These are phyloP conservation scores for Thereva unica DNA, from an alignment of 2,888 invertebrate genomes.

Conservation along the genomic window DNA sequence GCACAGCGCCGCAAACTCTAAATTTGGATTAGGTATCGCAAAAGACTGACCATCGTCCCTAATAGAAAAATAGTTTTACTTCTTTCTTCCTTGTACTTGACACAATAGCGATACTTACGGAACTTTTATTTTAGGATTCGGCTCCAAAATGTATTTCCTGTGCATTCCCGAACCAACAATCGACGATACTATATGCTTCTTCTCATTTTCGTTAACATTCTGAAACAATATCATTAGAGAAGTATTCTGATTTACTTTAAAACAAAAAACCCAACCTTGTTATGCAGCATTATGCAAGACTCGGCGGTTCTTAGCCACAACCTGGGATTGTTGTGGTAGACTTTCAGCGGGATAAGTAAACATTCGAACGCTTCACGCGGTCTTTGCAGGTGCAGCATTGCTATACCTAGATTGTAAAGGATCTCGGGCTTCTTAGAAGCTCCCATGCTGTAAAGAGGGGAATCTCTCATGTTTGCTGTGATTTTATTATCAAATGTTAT, in stretches of 20 bases:
- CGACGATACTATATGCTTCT: conserved; percentile 45
- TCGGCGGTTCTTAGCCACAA: conserved; percentile 93
- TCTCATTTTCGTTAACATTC: conserved; percentile 44
- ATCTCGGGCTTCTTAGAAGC: conserved; percentile 55
- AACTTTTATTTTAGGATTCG: conserved; percentile 45
- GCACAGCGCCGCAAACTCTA: conserved; percentile 89
- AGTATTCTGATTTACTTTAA: background rate
- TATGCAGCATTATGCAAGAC: conserved; percentile 77
- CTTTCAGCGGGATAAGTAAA: conserved; percentile 81
- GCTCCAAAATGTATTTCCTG: conserved; percentile 46
- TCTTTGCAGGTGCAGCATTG: conserved; percentile 79
- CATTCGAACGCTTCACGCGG: conserved; percentile 88
- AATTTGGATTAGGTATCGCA: conserved; percentile 82
- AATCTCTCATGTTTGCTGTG: conserved; percentile 48
- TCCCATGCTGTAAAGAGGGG: conserved; percentile 52
- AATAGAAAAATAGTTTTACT: conserved; percentile 16
- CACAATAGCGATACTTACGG: conserved; percentile 46
- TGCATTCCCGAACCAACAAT: conserved; percentile 46
- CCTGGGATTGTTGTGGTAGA: conserved; percentile 84
- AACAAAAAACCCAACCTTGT: conserved; percentile 54
- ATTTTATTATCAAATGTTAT: conserved; percentile 54
- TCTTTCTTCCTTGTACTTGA: conserved; percentile 8
- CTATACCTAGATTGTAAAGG: conserved; percentile 62
- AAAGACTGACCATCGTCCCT: conserved; percentile 72
- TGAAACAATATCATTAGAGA: conserved; percentile 17